These are phyloP conservation scores for Polydrusus tereticollis DNA, from an alignment of 2,888 invertebrate genomes.

Conservation along the genomic window DNA sequence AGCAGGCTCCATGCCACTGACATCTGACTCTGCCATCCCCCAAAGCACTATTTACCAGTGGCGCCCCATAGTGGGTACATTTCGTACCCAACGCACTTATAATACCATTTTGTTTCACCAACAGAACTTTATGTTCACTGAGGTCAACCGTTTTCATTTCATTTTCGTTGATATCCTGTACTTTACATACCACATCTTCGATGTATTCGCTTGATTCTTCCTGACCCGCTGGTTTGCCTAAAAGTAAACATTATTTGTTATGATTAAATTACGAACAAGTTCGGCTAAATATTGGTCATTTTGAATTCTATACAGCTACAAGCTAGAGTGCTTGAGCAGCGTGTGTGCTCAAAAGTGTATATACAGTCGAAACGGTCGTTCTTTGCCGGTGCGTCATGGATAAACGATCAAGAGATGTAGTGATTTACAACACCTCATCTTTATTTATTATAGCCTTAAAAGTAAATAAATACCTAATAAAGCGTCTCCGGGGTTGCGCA, in stretches of 20 bases:
- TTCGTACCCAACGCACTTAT: constrained; percentile 88
- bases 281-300: too few species aligned
- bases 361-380: too few species aligned
- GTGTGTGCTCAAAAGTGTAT: too few species aligned
- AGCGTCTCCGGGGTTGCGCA: too few species aligned
- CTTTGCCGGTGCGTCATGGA: too few species aligned
- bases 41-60: constrained; percentile 84
- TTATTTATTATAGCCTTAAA: too few species aligned
- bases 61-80: constrained; percentile 95
- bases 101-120: constrained; percentile 88
- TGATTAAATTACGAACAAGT: background rate
- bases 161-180: constrained; percentile 80
- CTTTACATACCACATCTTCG: constrained; percentile 81
- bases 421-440: too few species aligned
- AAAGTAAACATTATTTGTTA: too few species aligned
- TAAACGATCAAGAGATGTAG: too few species aligned
- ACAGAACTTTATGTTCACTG: constrained; percentile 80
- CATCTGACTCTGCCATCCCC: constrained; percentile 90
- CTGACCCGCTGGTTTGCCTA: background rate
- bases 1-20: constrained; percentile 98
- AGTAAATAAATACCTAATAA: too few species aligned
- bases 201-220: constrained; percentile 70
- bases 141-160: constrained; percentile 84
- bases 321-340: too few species aligned
- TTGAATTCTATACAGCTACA: too few species aligned